Conservation (phyloP, 92 coral and sea anemone species). For the Palythoa caribaeorum region DNA sequence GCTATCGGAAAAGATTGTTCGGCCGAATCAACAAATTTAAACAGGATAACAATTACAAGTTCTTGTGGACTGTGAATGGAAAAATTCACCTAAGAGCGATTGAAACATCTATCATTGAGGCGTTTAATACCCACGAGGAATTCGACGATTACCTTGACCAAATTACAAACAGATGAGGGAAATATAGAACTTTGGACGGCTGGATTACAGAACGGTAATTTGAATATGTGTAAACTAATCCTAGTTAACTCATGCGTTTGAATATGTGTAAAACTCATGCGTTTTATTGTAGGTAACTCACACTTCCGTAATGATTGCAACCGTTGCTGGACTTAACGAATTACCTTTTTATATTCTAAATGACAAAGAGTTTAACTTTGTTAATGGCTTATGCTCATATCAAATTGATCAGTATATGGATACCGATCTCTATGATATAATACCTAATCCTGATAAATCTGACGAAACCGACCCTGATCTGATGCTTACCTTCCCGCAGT, state of each 20-base stretch:
- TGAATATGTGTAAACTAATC: background rate
- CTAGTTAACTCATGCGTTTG: background rate
- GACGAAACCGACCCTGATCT: slow-evolving; percentile 56
- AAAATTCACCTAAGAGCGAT: slow-evolving; percentile 13
- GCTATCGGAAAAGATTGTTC: slow-evolving; percentile 7
- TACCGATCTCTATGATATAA: slow-evolving; percentile 48
- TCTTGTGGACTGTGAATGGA: slow-evolving; percentile 30
- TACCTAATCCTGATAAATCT: slow-evolving; percentile 55
- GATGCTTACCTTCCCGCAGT: slow-evolving; percentile 42
- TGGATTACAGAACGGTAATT: slow-evolving; percentile 3
- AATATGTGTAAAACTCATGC: background rate
- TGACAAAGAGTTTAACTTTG: slow-evolving; percentile 33
- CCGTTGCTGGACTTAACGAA: slow-evolving; percentile 1
- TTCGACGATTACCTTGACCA: slow-evolving; percentile 16
- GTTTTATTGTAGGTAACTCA: background rate
- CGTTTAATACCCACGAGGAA: slow-evolving; percentile 2
- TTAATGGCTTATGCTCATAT: slow-evolving; percentile 6
- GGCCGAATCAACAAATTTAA: slow-evolving; percentile 5
- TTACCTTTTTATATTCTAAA: slow-evolving; percentile 23
- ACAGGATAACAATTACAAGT: slow-evolving; percentile 20
- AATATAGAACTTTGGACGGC: background rate
- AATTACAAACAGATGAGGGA: background rate
- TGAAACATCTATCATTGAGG: background rate
- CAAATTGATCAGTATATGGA: slow-evolving; percentile 29
- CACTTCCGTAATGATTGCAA: slow-evolving; percentile 1